Percentiles rank a stretch among this genome's conserved stretches.
Evolutionary conservation across 2,888 invertebrate species (phyloP).

Genomic region (Calameuta idolon): DNA sequence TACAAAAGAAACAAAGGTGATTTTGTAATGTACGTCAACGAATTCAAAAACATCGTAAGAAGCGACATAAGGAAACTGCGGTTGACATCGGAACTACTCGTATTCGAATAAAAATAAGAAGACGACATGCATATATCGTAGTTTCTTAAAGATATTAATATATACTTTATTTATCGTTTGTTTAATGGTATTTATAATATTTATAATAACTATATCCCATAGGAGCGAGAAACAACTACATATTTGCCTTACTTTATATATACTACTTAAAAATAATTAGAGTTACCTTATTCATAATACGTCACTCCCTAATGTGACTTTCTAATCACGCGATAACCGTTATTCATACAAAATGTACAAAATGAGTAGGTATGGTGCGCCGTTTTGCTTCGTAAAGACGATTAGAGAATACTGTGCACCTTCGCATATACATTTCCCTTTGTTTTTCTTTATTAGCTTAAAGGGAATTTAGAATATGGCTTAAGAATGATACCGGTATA

Average conservation of each 20-base stretch:
- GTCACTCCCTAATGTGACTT: not conserved
- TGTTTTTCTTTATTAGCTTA: not conserved
- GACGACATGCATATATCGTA: constrained; percentile 1
- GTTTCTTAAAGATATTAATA: constrained; percentile 8
- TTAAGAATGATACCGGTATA: constrained; percentile 1
- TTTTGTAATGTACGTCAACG: not conserved
- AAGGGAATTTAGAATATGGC: not conserved
- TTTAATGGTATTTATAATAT: constrained; percentile 7
- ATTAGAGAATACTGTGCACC: not conserved
- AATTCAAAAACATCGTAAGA: not conserved
- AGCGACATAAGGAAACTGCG: not conserved
- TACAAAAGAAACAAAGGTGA: not conserved
- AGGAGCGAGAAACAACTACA: constrained; percentile 8
- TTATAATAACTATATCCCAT: constrained; percentile 5
- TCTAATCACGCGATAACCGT: not conserved
- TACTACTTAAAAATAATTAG: not conserved
- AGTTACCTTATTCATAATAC: not conserved
- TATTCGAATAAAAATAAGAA: not conserved
- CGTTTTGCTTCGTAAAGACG: not conserved
- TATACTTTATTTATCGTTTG: constrained; percentile 5
- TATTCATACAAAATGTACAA: constrained; percentile 9
- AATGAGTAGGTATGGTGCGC: constrained; percentile 2
- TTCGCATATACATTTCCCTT: not conserved
- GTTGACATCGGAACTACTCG: not conserved
- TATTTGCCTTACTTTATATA: not conserved